Conservation (phyloP, 2,797 vertebrate species). For the Ctenopoma kingsleyae region DNA sequence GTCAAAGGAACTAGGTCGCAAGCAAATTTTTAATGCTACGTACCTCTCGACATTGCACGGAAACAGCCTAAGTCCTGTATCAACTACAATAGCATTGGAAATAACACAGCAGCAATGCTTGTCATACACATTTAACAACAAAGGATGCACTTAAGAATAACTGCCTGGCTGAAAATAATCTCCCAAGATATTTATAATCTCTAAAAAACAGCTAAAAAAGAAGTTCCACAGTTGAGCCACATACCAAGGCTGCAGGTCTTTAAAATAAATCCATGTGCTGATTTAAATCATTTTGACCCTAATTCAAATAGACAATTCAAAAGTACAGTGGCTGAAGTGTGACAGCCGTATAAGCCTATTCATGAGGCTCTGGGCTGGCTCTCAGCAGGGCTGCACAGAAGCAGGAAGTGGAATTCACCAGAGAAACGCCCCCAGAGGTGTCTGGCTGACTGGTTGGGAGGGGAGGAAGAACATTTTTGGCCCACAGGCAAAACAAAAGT, state of each 20-base stretch:
- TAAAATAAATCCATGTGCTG: conserved; percentile 35
- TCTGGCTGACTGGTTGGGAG: conserved; percentile 59
- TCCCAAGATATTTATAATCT: conserved; percentile 25
- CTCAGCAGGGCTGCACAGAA: conserved; percentile 73
- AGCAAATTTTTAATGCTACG: conserved; percentile 70
- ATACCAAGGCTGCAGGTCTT: conserved; percentile 49
- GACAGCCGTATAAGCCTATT: conserved; percentile 73
- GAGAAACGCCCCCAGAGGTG: conserved; percentile 83
- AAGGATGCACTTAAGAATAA: conserved; percentile 28
- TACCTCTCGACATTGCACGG: conserved; percentile 47
- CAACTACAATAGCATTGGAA: conserved; percentile 13
- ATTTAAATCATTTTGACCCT: conserved; percentile 51
- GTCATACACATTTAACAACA: conserved; percentile 23
- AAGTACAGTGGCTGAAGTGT: conserved; percentile 65
- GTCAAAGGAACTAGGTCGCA: conserved; percentile 79
- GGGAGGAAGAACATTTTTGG: conserved; percentile 63
- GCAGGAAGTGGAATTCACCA: conserved; percentile 82
- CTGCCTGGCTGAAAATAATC: conserved; percentile 24
- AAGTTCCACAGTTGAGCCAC: conserved; percentile 23
- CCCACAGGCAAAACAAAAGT: conserved; percentile 67
- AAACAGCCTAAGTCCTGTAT: conserved; percentile 39
- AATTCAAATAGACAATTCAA: conserved; percentile 63
- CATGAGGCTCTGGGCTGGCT: conserved; percentile 62
- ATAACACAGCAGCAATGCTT: conserved; percentile 16
- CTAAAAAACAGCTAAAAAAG: conserved; percentile 38